Percentiles rank a stretch among this genome's conserved stretches.
Conservation (phyloP, 2,888 invertebrate species). For the Cantharis rufa region DNA sequence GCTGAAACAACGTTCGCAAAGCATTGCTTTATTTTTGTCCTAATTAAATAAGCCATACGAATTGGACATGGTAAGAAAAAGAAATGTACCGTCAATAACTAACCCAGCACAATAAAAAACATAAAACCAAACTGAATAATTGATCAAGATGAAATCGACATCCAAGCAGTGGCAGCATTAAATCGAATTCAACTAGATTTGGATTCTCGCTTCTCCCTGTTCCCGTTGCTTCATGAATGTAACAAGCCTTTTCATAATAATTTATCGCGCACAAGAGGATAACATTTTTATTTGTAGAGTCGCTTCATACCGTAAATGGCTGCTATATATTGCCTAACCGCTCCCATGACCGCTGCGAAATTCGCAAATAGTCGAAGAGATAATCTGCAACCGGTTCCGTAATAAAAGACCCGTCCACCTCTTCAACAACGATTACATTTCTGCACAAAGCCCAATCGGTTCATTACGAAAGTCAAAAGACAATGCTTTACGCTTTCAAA, state of each 20-base stretch:
- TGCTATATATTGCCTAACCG: slow-evolving; percentile 46
- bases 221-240: slow-evolving; percentile 36
- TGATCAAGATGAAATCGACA: slow-evolving; percentile 8
- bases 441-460: slow-evolving; percentile 31
- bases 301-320: slow-evolving; percentile 50
- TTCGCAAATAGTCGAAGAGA: slow-evolving; percentile 45
- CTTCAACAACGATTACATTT: slow-evolving; percentile 20
- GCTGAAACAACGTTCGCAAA: background rate
- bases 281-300: slow-evolving; percentile 52
- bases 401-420: slow-evolving; percentile 22
- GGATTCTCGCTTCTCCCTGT: slow-evolving; percentile 32
- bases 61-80: background rate
- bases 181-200: slow-evolving; percentile 38
- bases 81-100: background rate
- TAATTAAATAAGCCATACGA: background rate
- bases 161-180: slow-evolving; percentile 19
- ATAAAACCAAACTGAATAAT: background rate
- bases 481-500: slow-evolving; percentile 7
- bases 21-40: background rate
- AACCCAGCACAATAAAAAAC: background rate
- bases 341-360: slow-evolving; percentile 42
- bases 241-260: slow-evolving; percentile 50
- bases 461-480: slow-evolving; percentile 7
- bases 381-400: slow-evolving; percentile 38
- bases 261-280: slow-evolving; percentile 49